Evolutionary conservation across 2,888 invertebrate genomes (phyloP).

Genomic region (Thyatira batis): DNA sequence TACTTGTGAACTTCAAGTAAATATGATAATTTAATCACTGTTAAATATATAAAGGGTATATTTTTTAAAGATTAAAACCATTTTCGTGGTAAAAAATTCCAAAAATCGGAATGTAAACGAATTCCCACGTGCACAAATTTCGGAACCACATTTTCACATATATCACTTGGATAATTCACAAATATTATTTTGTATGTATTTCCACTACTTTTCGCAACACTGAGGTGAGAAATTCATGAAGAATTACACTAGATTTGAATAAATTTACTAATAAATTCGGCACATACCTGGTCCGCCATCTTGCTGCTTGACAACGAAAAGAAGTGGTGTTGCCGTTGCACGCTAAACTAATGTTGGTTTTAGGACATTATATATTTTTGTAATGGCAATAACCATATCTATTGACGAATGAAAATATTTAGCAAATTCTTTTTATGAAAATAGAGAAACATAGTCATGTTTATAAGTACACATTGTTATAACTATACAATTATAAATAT

Average conservation of each 20-base stretch:
- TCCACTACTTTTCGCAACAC: constrained; percentile 12
- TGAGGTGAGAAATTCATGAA: constrained; percentile 13
- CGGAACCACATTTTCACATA: constrained; percentile 47
- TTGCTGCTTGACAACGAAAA: constrained; percentile 83
- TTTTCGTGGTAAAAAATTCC: background rate
- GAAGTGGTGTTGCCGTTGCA: constrained; percentile 51
- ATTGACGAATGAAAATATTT: too few relatives aligned
- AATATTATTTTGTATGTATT: constrained; percentile 11
- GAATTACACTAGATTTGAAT: constrained; percentile 22
- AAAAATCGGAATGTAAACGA: constrained; percentile 17
- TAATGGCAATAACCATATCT: background rate
- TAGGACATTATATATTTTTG: background rate
- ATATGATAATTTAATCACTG: background rate
- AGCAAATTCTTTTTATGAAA: too few relatives aligned
- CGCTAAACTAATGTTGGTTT: background rate
- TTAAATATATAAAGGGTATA: background rate
- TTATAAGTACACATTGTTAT: too few relatives aligned
- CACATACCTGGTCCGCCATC: constrained; percentile 92
- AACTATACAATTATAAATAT: too few relatives aligned
- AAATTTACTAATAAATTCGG: constrained; percentile 49
- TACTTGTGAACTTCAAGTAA: background rate
- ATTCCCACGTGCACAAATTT: constrained; percentile 60
- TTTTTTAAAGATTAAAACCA: background rate
- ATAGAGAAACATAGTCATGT: too few relatives aligned
- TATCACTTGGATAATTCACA: constrained; percentile 27